phyloP scores from a whole-genome alignment of 2,113 vertebrate genomes.

The Stigmatopora nigra region DNA sequence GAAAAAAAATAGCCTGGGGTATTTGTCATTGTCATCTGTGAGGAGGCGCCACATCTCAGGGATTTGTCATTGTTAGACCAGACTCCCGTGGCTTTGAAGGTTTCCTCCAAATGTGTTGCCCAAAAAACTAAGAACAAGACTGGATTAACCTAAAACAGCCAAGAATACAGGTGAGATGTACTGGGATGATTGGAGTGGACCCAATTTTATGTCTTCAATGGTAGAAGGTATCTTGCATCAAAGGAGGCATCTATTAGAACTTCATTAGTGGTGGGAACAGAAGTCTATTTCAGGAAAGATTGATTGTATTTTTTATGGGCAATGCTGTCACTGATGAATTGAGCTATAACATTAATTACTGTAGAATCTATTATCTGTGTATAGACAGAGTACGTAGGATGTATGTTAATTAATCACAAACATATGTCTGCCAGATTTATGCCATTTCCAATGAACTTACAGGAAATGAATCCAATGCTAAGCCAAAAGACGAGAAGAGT shows the following conservation, averaged over 20 bases:
- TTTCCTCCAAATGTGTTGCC: constrained; percentile 20
- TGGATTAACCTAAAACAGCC: background rate
- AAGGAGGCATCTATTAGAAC: background rate
- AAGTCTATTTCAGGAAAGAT: background rate
- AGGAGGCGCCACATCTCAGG: constrained; percentile 35
- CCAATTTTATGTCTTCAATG: background rate
- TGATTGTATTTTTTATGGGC: background rate
- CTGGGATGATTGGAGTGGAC: background rate
- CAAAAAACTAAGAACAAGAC: constrained; percentile 4
- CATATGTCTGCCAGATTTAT: background rate
- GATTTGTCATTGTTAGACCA: constrained; percentile 41
- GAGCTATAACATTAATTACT: background rate
- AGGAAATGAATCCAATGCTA: background rate
- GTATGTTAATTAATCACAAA: background rate
- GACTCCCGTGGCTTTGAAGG: constrained; percentile 20
- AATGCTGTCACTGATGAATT: background rate
- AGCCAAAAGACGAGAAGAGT: too few species aligned
- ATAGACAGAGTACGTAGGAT: background rate
- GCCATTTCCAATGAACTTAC: background rate
- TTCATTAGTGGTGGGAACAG: background rate
- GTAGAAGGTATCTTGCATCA: background rate
- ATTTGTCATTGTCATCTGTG: constrained; percentile 65
- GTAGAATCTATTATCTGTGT: background rate
- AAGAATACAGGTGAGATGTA: constrained; percentile 9
- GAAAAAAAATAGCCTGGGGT: constrained; percentile 15